Evolutionary conservation across 2,797 vertebrate species (phyloP).

Genomic region (Mionectes olivaceus): DNA sequence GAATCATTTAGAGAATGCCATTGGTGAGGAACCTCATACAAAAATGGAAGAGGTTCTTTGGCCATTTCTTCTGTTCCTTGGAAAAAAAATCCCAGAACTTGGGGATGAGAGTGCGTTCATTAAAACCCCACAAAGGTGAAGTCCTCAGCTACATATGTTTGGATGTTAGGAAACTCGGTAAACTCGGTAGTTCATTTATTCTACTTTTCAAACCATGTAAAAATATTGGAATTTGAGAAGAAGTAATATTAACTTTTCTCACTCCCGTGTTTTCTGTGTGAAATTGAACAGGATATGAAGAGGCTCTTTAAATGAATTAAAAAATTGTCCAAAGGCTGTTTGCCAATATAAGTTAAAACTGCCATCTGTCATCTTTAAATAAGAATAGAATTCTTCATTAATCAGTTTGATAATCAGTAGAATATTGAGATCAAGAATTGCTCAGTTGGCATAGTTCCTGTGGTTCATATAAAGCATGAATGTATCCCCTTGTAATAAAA

Average conservation of each 20-base stretch:
- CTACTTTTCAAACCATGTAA: neutral
- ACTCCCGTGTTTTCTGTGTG: neutral
- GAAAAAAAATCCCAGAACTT: neutral
- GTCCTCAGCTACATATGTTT: neutral
- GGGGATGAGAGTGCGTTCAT: neutral
- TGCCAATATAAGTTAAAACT: conserved; percentile 26
- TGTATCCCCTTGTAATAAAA: conserved; percentile 58
- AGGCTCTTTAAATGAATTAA: neutral
- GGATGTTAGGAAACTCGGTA: neutral
- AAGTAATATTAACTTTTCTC: neutral
- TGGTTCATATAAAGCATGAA: conserved; percentile 46
- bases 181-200: neutral
- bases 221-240: neutral
- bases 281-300: neutral
- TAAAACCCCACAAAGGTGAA: neutral
- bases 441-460: conserved; percentile 26
- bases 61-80: neutral
- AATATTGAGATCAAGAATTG: conserved; percentile 50
- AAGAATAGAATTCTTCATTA: conserved; percentile 23
- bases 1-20: neutral
- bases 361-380: conserved; percentile 31
- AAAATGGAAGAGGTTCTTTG: neutral
- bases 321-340: neutral
- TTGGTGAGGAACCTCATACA: neutral
- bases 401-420: conserved; percentile 29